These are phyloP conservation scores for Miniopterus natalensis DNA, from an alignment of 2,113 vertebrate genomes.

Conservation along the genomic window DNA sequence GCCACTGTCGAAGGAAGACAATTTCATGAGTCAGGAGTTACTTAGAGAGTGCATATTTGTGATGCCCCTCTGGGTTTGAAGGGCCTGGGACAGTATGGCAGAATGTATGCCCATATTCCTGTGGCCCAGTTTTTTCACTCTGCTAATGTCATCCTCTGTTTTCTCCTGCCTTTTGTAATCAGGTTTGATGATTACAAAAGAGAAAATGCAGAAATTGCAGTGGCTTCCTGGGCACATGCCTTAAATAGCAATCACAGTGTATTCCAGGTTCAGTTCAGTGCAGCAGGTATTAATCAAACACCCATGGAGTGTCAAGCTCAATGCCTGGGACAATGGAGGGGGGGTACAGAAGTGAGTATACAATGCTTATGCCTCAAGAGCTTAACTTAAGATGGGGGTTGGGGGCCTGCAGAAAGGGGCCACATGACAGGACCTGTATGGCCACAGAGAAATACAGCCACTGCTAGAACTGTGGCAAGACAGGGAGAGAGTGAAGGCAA, in stretches of 20 bases:
- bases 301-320: not conserved
- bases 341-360: not conserved
- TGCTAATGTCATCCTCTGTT: not conserved
- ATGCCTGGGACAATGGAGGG: not conserved
- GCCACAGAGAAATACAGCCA: not conserved
- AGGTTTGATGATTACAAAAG: not conserved
- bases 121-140: not conserved
- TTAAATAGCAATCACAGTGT: not conserved
- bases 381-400: not conserved
- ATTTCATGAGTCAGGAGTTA: not conserved
- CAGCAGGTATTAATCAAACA: not conserved
- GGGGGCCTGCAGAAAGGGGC: no score
- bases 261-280: not conserved
- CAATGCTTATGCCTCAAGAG: not conserved
- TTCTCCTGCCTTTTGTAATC: constrained; percentile 18
- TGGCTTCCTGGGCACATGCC: not conserved
- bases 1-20: not conserved
- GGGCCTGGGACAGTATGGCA: not conserved
- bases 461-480: not conserved
- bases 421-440: not conserved
- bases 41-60: not conserved
- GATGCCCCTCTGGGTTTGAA: not conserved
- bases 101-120: not conserved
- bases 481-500: not conserved
- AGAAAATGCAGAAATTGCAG: not conserved